These are phyloP conservation scores for Plagiodera versicolora DNA, from an alignment of 2,888 invertebrate species.

Conservation along the genomic window DNA sequence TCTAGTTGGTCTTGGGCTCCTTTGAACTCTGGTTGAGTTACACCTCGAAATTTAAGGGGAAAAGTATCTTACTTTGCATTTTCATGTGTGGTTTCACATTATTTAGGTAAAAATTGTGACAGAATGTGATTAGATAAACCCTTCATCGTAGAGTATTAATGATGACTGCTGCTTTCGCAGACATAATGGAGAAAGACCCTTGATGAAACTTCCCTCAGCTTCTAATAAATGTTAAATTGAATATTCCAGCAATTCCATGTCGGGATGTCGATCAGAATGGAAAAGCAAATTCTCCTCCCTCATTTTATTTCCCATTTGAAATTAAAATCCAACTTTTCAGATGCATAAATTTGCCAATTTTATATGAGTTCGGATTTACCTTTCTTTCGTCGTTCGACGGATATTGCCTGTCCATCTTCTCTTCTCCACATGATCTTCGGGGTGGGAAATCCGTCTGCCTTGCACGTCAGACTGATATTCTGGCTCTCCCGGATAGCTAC, in stretches of 20 bases:
- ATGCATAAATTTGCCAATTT: neutral
- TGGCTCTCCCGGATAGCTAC: slow-evolving; percentile 92
- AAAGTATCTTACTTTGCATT: no score
- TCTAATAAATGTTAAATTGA: slow-evolving; percentile 1
- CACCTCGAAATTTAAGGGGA: no score
- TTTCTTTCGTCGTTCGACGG: slow-evolving; percentile 83
- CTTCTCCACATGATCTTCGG: slow-evolving; percentile 93
- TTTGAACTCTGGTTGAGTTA: no score
- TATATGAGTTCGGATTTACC: slow-evolving; percentile 57
- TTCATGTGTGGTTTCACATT: no score
- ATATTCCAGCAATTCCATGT: neutral
- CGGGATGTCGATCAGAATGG: neutral
- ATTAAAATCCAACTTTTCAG: slow-evolving; percentile 1
- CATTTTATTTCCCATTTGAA: neutral
- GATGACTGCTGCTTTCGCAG: neutral
- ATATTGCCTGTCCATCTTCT: slow-evolving; percentile 86
- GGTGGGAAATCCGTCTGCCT: slow-evolving; percentile 86
- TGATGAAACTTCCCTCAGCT: neutral
- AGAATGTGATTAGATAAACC: neutral
- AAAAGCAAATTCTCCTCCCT: neutral
- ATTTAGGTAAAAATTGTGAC: neutral
- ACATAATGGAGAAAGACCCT: neutral
- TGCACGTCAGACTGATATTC: slow-evolving; percentile 89
- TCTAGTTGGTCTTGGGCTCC: no score
- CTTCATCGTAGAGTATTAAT: neutral